Base-by-base conservation (phyloP, 2,797 vertebrate species). In the Nannoperca obscura region DNA sequence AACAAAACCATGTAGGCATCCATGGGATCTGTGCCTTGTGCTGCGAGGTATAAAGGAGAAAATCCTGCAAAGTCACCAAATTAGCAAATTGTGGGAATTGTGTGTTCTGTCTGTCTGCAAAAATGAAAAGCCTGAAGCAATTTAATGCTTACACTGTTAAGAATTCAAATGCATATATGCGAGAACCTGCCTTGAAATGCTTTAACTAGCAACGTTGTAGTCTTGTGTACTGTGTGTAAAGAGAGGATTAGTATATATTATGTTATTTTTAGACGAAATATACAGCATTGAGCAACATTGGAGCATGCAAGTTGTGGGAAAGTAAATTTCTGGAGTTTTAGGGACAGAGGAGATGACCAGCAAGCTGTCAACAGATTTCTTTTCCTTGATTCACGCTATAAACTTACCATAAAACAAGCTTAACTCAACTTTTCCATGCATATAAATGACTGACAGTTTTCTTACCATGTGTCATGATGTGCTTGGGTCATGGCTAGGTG, bases 31-130 rank as follows among this genome's bases (percentile, higher is more conserved):
- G 49, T 10, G 46, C 58, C 52, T 58, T 49, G 22, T 57, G 63
- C 78, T 64, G 57, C 24, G 52, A 78, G 62, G 74, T 59, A 59
- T n/a, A 5, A 5, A n/a, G 49, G 59, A 64, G 71, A 30, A 74
- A 82, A 90, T 84, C 68, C 62, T 79, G 82, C 85, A 87, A 81
- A 79, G 65, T 83, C 74, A 78, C 75, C 67, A 86, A 82, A 89
- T 87, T 81, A 87, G 50, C 73, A 78, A 87, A 84, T 74, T 77
- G 55, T 27, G 0, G 55, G 64, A 75, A 83, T 76, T 60, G 66
- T 46, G 69, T 75, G 68, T 84, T 81, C 38, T 63, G 44, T 61
- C 32, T 52, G 74, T 84, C 75, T 84, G 86, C 82, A 84, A 60
- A 91, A 89, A 85, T 6, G 42, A 76, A 86, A 81, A 73, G 79